Conservation (phyloP, 2,797 vertebrate genomes). For the Oryzias sinensis region DNA sequence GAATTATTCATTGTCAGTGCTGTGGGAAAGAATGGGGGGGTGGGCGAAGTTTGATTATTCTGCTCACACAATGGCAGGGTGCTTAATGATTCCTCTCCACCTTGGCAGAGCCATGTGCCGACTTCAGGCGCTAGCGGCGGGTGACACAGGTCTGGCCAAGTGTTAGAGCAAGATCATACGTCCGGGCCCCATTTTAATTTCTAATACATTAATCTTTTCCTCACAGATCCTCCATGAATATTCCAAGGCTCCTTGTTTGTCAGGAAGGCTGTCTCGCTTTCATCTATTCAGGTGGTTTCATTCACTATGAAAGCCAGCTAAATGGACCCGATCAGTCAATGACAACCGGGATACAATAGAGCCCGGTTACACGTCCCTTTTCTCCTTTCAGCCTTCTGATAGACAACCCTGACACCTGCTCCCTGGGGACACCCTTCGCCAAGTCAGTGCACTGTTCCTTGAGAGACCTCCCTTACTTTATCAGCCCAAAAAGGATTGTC, state of each 20-base stretch:
- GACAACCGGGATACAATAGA: conserved; percentile 94
- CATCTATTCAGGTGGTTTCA: conserved; percentile 99
- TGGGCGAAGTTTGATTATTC: conserved; percentile 98
- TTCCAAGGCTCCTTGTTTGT: conserved; percentile 98
- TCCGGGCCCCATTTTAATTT: conserved; percentile 99
- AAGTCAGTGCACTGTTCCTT: conserved; percentile 81
- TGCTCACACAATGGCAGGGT: conserved; percentile 93
- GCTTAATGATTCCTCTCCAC: conserved; percentile 98
- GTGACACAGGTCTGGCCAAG: conserved; percentile 99
- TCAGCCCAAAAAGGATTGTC: conserved; percentile 87
- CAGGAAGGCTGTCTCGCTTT: conserved; percentile 93
- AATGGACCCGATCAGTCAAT: conserved; percentile 99
- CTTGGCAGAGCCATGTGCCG: conserved; percentile 96
- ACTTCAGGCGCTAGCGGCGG: conserved; percentile 90
- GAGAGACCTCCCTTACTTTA: conserved; percentile 88
- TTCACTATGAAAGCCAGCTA: conserved; percentile 92
- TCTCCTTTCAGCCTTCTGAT: conserved; percentile 92
- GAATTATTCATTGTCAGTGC: conserved; percentile 99
- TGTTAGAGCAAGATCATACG: conserved; percentile 99
- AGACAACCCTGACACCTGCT: conserved; percentile 96
- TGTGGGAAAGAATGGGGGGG: conserved; percentile 80
- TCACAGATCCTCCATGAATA: conserved; percentile 99
- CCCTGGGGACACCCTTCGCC: conserved; percentile 79
- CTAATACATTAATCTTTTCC: conserved; percentile 99
- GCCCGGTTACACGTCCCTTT: conserved; percentile 85